Percentiles rank a stretch among this genome's conserved stretches.
phyloP scores from a whole-genome alignment of 2,113 vertebrate species.

The Catagonus wagneri region DNA sequence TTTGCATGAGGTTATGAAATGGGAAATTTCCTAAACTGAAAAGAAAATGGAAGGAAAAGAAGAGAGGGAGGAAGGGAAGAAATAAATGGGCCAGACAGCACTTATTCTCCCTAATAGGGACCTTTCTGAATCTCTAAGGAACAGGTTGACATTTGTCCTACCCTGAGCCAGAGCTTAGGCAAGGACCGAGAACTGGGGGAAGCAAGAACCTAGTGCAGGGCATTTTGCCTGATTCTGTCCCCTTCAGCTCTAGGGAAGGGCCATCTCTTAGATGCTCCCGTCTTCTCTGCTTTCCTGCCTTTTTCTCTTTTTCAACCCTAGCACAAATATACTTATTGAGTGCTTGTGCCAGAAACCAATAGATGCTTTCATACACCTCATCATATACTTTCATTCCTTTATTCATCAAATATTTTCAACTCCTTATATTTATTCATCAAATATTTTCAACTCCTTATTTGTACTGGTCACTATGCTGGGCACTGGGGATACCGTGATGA shows the following conservation, averaged over 20 bases:
- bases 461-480: neutral
- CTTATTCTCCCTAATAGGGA: neutral
- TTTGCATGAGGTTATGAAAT: neutral
- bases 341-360: neutral
- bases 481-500: neutral
- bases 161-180: too few relatives aligned
- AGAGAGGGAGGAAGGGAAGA: neutral
- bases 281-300: neutral
- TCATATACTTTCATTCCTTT: neutral
- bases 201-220: too few relatives aligned
- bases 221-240: neutral
- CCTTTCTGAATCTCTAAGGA: neutral
- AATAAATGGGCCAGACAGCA: neutral
- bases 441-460: neutral
- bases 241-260: fast-evolving
- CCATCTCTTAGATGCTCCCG: neutral
- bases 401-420: neutral
- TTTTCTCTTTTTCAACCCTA: neutral
- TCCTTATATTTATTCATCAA: neutral
- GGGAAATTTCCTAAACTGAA: neutral
- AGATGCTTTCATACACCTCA: neutral
- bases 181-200: neutral
- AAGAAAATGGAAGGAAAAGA: neutral
- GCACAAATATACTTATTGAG: neutral
- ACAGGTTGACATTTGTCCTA: neutral